Percentiles rank a stretch among this genome's conserved stretches.
Evolutionary conservation across 2,888 invertebrate genomes (phyloP).

Genomic region (Tuberolachnus salignus): DNA sequence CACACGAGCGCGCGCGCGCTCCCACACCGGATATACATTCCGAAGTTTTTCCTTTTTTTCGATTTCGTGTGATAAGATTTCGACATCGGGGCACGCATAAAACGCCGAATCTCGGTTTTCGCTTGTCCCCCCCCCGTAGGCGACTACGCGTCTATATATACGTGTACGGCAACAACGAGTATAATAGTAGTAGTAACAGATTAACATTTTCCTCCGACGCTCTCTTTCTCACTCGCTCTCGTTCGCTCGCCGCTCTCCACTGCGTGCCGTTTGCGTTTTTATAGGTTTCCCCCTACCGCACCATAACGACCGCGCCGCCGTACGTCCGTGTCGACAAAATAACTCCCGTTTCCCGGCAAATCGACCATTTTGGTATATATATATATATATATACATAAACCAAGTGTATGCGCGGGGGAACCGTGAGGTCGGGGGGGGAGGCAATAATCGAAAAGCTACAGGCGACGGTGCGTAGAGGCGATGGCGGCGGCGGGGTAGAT

Average conservation of each 20-base stretch:
- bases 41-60: neutral
- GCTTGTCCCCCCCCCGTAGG: neutral
- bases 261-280: slow-evolving; percentile 47
- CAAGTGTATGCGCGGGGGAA: neutral
- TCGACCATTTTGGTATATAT: slow-evolving; percentile 47
- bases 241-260: neutral
- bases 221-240: neutral
- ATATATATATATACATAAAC: neutral
- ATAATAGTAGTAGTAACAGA: slow-evolving; percentile 43
- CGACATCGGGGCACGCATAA: neutral
- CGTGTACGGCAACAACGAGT: neutral
- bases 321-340: slow-evolving; percentile 51
- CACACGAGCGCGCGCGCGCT: neutral
- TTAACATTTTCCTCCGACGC: slow-evolving; percentile 44
- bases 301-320: neutral
- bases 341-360: slow-evolving; percentile 55
- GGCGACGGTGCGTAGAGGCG: slow-evolving; percentile 25
- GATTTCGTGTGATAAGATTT: slow-evolving; percentile 31
- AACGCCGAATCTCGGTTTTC: slow-evolving; percentile 20
- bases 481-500: slow-evolving; percentile 37
- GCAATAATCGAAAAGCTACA: slow-evolving; percentile 57
- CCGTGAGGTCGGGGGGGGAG: slow-evolving; percentile 12
- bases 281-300: slow-evolving; percentile 33
- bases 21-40: neutral
- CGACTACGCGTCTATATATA: neutral